Conservation (phyloP, 2,888 invertebrate species). For the Ischnus inquisitorius region DNA sequence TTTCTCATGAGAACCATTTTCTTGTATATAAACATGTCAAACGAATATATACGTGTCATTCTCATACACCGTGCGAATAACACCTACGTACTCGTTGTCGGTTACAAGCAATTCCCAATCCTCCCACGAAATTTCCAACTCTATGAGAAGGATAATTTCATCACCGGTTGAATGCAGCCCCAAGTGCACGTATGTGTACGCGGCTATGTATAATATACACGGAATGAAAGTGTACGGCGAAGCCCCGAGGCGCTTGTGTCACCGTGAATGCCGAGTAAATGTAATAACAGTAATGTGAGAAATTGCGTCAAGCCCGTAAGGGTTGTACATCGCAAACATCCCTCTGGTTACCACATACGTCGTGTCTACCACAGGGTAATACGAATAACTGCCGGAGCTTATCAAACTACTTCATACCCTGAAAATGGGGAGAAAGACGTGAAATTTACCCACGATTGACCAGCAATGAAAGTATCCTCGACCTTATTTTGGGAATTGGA, state of each 20-base stretch:
- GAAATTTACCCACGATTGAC: constrained; percentile 25
- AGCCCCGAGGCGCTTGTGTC: constrained; percentile 44
- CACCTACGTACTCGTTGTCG: constrained; percentile 53
- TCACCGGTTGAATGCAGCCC: constrained; percentile 36
- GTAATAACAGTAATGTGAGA: constrained; percentile 56
- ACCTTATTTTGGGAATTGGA: no score
- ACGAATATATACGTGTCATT: constrained; percentile 45
- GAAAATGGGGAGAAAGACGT: neutral
- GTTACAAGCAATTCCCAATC: constrained; percentile 62
- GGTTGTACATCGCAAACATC: constrained; percentile 42
- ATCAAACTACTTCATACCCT: neutral
- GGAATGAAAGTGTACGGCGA: constrained; percentile 3
- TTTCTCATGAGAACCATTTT: constrained; percentile 63
- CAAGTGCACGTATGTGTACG: constrained; percentile 10
- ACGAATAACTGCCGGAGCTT: constrained; percentile 15
- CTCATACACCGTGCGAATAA: constrained; percentile 63
- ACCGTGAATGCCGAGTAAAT: constrained; percentile 42
- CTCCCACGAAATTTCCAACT: constrained; percentile 62
- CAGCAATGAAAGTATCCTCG: neutral
- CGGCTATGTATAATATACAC: neutral
- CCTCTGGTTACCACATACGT: constrained; percentile 22
- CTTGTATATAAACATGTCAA: constrained; percentile 61
- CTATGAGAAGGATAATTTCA: constrained; percentile 61
- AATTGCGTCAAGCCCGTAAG: constrained; percentile 38
- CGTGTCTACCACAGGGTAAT: neutral